Percentiles rank a stretch among this genome's conserved stretches.
Conservation (phyloP, 2,888 invertebrate genomes). For the Nasonia oneida region DNA sequence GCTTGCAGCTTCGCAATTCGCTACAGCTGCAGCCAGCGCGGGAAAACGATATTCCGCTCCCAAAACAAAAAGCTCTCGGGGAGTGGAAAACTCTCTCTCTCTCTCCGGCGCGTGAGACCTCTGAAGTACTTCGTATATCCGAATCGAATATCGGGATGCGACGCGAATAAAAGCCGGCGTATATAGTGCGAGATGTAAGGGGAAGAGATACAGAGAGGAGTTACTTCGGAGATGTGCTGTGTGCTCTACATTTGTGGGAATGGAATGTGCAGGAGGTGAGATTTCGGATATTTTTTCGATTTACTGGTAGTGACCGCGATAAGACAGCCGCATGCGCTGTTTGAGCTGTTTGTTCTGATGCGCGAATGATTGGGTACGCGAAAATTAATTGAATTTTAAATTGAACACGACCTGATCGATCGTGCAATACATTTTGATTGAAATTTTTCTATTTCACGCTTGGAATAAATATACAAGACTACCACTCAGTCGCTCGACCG, state of each 20-base stretch:
- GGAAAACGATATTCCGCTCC: constrained; percentile 36
- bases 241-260: constrained; percentile 1
- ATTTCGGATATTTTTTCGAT: not conserved
- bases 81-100: constrained; percentile 27
- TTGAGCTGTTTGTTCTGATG: too few relatives aligned
- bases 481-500: not conserved
- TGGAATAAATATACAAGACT: too few relatives aligned
- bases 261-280: not conserved
- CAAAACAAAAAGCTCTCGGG: constrained; percentile 50
- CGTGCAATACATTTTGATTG: too few relatives aligned
- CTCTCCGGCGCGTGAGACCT: not conserved
- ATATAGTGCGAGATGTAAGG: not conserved
- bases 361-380: too few relatives aligned
- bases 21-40: not conserved
- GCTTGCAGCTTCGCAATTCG: constrained; percentile 39
- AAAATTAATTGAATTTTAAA: too few relatives aligned
- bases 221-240: constrained; percentile 14
- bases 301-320: not conserved
- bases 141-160: constrained; percentile 54
- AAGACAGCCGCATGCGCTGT: not conserved
- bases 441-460: too few relatives aligned
- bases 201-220: not conserved
- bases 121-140: constrained; percentile 51
- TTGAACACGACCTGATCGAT: too few relatives aligned
- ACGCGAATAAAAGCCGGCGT: constrained; percentile 32